Evolutionary conservation across 2,888 invertebrate genomes (phyloP), one percentile per base, ranked within the genome.

Genomic region (Hedya salicella): DNA sequence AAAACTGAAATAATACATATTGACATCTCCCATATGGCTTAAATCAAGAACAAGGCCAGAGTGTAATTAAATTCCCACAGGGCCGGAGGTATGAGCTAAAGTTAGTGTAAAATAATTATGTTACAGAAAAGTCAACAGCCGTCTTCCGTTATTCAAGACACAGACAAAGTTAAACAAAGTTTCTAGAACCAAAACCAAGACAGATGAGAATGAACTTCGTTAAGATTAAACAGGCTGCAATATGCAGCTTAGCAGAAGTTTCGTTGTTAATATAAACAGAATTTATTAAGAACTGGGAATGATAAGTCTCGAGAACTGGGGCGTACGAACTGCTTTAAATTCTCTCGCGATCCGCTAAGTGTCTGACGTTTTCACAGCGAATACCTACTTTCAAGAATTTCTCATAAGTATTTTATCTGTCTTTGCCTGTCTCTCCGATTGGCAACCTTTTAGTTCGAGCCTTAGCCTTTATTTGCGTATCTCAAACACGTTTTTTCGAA

Each of bases 301-400:
- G 66, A 66, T 66, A 66, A 66, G 54, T 66, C 60, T 61, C 48
- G 13, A 14, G 52, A 66, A 66, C 66, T 66, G 60, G 53, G 48
- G 40, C 65, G 59, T 54, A 66, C 62, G 40, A 56, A 66, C 67
- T 62, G 67, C 59, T 69, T 67, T 60, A 67, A 69, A 71, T 70
- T 70, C 57, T 68, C 62, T 67, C 67, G 48, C 64, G 52, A 60
- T 64, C 52, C 64, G 68, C 36, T 65, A 65, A 68, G 68, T 64
- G 59, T 60, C 53, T 49, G 60, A 16, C 60, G 66, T 61, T 66
- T 61, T 66, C 61, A 14, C 54, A 61, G 54, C 14, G 66, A 54
- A 61, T 66, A 66, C 66, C 66, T 61, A 61, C 54, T 61, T 48
- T 61, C n/a, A 32, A 61, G 68, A 59, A 68, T 64, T 68, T 59